These are phyloP conservation scores for Spea hammondii DNA, from an alignment of 2,797 vertebrate species.

Conservation along the genomic window DNA sequence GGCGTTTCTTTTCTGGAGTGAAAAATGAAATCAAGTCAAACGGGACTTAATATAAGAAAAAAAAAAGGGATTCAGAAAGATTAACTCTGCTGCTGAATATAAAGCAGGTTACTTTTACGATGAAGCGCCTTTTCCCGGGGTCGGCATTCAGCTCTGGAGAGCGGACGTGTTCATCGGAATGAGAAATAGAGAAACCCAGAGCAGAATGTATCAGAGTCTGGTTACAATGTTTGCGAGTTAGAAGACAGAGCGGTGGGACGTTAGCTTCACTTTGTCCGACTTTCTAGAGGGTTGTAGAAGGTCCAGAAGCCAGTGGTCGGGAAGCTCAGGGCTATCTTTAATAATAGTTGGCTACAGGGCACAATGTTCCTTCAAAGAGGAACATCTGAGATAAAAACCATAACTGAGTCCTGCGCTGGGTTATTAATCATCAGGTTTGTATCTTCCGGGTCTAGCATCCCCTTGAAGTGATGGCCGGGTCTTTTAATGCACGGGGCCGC, in stretches of 20 bases:
- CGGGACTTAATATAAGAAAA: conserved; percentile 23
- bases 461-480: too few species aligned
- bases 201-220: background rate
- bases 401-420: too few species aligned
- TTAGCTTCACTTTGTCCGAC: too few species aligned
- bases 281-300: too few species aligned
- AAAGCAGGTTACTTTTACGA: conserved; percentile 13
- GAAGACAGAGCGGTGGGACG: background rate
- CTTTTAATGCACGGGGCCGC: too few species aligned
- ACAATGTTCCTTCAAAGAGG: too few species aligned
- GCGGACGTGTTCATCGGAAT: background rate
- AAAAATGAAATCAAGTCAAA: conserved; percentile 20
- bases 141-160: background rate
- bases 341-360: too few species aligned
- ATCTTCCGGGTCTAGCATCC: too few species aligned
- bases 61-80: conserved; percentile 18
- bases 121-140: background rate
- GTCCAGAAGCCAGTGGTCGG: too few species aligned
- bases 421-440: too few species aligned
- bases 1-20: background rate
- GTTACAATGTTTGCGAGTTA: conserved; percentile 13
- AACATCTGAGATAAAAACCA: too few species aligned
- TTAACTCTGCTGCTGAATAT: conserved; percentile 23
- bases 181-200: conserved; percentile 1
- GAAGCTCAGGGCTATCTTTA: too few species aligned